phyloP scores from a whole-genome alignment of 2,888 invertebrate genomes.

The Volucella inflata region DNA sequence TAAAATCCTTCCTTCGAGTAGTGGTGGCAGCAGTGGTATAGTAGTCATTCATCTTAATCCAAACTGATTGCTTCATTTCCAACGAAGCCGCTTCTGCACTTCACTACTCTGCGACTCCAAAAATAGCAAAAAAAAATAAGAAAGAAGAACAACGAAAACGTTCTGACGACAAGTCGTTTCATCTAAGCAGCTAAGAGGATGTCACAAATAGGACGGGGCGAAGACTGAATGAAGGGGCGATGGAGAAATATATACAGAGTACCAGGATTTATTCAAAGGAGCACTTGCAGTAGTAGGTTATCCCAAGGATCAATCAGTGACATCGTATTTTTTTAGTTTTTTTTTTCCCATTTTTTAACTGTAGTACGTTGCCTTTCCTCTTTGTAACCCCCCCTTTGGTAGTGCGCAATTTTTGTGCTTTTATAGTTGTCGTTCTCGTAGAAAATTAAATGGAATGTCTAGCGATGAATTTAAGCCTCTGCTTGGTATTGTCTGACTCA shows the following conservation, averaged over 20 bases:
- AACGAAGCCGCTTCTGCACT: background rate
- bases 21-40: constrained; percentile 17
- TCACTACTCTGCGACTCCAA: background rate
- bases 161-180: constrained; percentile 64
- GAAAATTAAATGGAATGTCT: constrained; percentile 68
- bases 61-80: constrained; percentile 69
- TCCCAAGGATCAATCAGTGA: constrained; percentile 70
- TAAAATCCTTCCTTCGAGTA: constrained; percentile 46
- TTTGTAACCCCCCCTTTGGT: background rate
- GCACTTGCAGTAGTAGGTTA: constrained; percentile 53
- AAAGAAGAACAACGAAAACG: background rate
- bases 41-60: constrained; percentile 74
- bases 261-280: constrained; percentile 54
- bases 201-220: constrained; percentile 33
- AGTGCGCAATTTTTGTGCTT: background rate
- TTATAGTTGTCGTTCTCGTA: constrained; percentile 35
- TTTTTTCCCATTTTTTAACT: constrained; percentile 11
- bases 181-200: constrained; percentile 33
- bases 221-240: constrained; percentile 1
- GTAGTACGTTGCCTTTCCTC: no score
- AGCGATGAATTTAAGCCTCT: constrained; percentile 53
- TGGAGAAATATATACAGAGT: background rate
- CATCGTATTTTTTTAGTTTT: constrained; percentile 51
- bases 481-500: background rate
- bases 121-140: background rate